phyloP scores from a whole-genome alignment of 2,113 vertebrate species.

The Eubucco bourcierii region DNA sequence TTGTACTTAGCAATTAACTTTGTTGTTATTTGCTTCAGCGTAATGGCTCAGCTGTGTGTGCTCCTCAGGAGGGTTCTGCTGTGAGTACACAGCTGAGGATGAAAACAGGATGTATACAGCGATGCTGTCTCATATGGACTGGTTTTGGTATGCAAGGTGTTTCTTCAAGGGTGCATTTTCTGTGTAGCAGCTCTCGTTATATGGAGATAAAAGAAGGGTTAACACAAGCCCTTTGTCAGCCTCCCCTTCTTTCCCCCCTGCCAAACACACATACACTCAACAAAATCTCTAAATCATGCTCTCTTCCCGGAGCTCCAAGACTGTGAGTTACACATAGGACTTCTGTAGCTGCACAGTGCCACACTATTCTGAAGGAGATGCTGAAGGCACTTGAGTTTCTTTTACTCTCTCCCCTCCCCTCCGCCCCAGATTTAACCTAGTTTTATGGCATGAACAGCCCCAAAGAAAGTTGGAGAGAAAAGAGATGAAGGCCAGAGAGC shows the following conservation, averaged over 20 bases:
- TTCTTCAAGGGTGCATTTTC: background rate
- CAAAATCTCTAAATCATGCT: conserved; percentile 54
- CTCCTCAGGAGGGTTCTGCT: background rate
- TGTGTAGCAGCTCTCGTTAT: background rate
- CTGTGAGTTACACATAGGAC: conserved; percentile 45
- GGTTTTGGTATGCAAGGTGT: background rate
- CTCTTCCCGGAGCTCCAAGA: conserved; percentile 24
- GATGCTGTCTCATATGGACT: background rate
- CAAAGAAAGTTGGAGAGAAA: conserved; percentile 70
- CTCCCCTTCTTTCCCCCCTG: background rate
- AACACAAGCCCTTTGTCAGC: background rate
- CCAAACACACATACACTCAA: conserved; percentile 24
- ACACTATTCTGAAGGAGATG: conserved; percentile 64
- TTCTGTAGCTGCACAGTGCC: conserved; percentile 55
- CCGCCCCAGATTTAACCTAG: conserved; percentile 72
- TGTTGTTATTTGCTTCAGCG: background rate
- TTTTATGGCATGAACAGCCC: conserved; percentile 70
- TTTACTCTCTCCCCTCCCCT: conserved; percentile 59
- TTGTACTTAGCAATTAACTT: conserved; percentile 13
- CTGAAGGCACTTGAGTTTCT: conserved; percentile 67
- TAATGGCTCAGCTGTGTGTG: background rate
- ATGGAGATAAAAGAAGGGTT: conserved; percentile 41
- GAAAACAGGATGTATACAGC: background rate
- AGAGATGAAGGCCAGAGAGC: conserved; percentile 55
- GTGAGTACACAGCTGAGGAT: background rate